Percentiles rank a stretch among this genome's conserved stretches.
Evolutionary conservation across 2,888 invertebrate genomes (phyloP).

Genomic region (Trachelus iudaicus): DNA sequence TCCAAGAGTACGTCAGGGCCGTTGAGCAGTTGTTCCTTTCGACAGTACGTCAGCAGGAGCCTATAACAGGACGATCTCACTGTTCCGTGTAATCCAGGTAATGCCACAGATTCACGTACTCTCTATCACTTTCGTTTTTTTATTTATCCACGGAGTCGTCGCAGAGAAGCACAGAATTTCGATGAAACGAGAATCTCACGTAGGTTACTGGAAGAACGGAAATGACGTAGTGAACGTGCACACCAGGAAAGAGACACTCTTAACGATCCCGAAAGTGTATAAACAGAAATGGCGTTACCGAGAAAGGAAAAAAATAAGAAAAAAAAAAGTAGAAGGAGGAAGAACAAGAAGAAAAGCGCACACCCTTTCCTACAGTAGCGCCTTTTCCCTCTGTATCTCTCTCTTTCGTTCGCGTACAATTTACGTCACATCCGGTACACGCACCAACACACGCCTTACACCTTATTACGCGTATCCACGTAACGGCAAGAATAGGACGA

Average conservation of each 20-base stretch:
- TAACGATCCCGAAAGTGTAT: neutral
- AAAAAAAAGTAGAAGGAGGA: neutral
- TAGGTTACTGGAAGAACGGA: neutral
- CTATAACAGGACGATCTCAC: neutral
- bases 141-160: neutral
- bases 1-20: neutral
- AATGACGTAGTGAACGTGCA: neutral
- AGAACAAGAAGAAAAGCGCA: neutral
- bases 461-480: constrained; percentile 1
- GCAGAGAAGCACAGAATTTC: neutral
- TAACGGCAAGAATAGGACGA: neutral
- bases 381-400: neutral
- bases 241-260: neutral
- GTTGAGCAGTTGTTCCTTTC: neutral
- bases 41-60: neutral
- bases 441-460: neutral
- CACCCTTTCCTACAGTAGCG: neutral
- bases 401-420: neutral
- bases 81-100: neutral
- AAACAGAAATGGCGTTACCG: neutral
- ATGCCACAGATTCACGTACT: neutral
- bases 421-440: constrained; percentile 4
- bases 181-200: neutral
- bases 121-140: neutral
- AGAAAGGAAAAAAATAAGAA: neutral